phyloP scores from a whole-genome alignment of 2,888 invertebrate species.

The Drosophila recens region DNA sequence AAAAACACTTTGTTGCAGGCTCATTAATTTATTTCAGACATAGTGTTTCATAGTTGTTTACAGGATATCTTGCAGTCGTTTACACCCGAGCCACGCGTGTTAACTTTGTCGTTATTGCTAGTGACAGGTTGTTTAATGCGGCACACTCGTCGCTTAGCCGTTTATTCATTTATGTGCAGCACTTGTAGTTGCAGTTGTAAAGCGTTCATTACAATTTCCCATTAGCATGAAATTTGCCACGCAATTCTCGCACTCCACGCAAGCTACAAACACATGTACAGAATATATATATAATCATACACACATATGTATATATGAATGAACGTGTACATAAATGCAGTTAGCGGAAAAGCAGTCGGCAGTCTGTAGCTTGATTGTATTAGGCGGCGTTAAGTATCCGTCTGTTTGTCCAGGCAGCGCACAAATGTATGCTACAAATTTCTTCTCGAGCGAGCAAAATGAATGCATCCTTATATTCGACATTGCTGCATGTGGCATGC shows the following conservation, averaged over 20 bases:
- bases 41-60: no score
- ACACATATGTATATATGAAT: not conserved
- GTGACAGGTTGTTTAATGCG: conserved; percentile 62
- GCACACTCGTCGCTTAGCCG: conserved; percentile 46
- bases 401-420: conserved; percentile 11
- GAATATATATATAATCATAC: not conserved
- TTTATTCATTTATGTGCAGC: conserved; percentile 63
- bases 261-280: not conserved
- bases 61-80: not conserved
- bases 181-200: conserved; percentile 62
- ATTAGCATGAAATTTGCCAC: conserved; percentile 59
- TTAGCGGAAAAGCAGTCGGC: not conserved
- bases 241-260: conserved; percentile 54
- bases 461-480: conserved; percentile 27
- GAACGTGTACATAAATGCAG: not conserved
- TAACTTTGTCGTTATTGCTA: conserved; percentile 21
- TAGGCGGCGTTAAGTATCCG: conserved; percentile 20
- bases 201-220: conserved; percentile 68
- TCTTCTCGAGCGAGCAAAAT: conserved; percentile 22
- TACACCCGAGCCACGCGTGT: not conserved
- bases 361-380: conserved; percentile 18
- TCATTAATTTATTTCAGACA: no score
- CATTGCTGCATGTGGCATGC: conserved; percentile 15
- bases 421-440: conserved; percentile 32
- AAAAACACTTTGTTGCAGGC: no score